Evolutionary conservation across 1,140 invertebrate genomes (phyloP), one percentile per base, ranked within the genome.

Genomic region (Dufourea novaeangliae): DNA sequence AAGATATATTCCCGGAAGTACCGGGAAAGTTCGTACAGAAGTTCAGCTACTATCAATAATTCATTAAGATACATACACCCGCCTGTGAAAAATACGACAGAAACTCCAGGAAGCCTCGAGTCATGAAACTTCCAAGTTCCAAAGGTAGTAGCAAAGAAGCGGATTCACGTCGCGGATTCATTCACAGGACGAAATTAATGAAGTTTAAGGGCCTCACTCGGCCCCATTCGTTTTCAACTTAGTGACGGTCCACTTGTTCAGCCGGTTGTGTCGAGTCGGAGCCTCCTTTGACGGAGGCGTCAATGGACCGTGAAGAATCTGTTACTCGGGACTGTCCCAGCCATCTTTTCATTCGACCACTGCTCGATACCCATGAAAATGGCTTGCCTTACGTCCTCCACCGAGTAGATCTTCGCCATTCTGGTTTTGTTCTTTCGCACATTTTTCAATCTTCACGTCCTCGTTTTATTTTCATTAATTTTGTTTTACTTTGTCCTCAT

Each of bases 301-400:
- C 29, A 68, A 57, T 34, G 52, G 39, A 41, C 32, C 57, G 22
- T 17, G 27, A 44, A 44, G 52, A 77, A 59, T 72, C 61, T 63
- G 57, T 64, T 25, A 52, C 46, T 14, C n/a, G 34, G 6, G 14
- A 62, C 17, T 6, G 34, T 54, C 25, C 67, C 67, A 52, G 41
- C 22, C 67, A 11, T 27, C 61, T 57, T 66, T 73, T 64, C 69
- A 41, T 54, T n/a, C 17, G 50, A 57, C 57, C 56, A 61, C 57
- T 63, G 41, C n/a, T 54, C 44, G 59, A 78, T 78, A 44, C 37
- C 34, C 46, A 44, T 63, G 14, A 78, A 78, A 72, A 44, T 72
- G 62, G 59, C 75, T 41, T 71, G n/a, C n/a, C n/a, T n/a, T n/a
- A n/a, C 69, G 75, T 72, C 74, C 52, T 71, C 34, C 27, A 0